Percentiles rank a stretch among this genome's conserved stretches.
phyloP scores from a whole-genome alignment of 1,140 invertebrate species.

The Heliconius eleuchia region DNA sequence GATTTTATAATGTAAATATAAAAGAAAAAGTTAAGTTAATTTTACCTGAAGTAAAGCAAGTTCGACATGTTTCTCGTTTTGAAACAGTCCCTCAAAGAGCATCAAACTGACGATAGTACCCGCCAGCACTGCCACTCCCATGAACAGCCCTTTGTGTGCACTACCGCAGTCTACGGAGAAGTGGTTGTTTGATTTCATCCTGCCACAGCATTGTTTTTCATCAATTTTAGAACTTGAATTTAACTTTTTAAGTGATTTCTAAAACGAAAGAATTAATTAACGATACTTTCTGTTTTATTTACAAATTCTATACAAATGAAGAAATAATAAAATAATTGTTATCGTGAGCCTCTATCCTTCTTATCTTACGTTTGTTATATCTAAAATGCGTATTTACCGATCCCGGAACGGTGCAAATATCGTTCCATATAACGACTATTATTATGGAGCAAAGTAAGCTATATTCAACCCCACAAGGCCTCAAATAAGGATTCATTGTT shows the following conservation, averaged over 20 bases:
- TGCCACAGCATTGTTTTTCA: slow-evolving; percentile 53
- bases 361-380: neutral
- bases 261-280: slow-evolving; percentile 17
- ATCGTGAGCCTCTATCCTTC: neutral
- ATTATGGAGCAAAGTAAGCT: slow-evolving; percentile 87
- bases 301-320: neutral
- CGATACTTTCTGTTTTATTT: neutral
- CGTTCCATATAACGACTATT: slow-evolving; percentile 84
- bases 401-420: slow-evolving; percentile 82
- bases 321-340: neutral
- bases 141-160: slow-evolving; percentile 87
- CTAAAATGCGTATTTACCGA: slow-evolving; percentile 50
- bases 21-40: neutral
- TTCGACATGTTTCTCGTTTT: slow-evolving; percentile 83
- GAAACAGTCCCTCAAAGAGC: slow-evolving; percentile 87
- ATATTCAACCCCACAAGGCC: slow-evolving; percentile 88
- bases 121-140: slow-evolving; percentile 85
- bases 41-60: slow-evolving; percentile 83
- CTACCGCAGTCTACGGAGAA: slow-evolving; percentile 88
- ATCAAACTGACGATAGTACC: slow-evolving; percentile 88
- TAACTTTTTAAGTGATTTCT: slow-evolving; percentile 51
- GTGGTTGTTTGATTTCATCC: slow-evolving; percentile 79
- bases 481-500: slow-evolving; percentile 85
- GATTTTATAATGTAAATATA: neutral
- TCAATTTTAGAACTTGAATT: slow-evolving; percentile 41